Base-by-base conservation (phyloP, 2,888 invertebrate genomes). In the Hyposoter didymator region DNA sequence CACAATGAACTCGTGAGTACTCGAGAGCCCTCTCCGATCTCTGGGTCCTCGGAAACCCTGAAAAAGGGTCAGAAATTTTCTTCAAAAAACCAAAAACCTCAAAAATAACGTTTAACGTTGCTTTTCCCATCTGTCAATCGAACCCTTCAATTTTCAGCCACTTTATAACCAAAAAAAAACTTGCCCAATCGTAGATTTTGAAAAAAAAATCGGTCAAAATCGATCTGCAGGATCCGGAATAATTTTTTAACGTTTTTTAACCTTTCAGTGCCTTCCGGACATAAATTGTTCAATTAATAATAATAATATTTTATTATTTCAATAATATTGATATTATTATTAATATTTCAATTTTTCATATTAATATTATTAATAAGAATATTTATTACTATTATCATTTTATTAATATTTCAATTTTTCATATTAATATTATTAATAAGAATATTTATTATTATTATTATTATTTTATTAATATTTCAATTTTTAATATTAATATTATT, bases 1-100 rank as follows among this genome's bases (percentile, higher is more conserved):
- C 89, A 84, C 74, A 88, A 89, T 83, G 89, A 87, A 87, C 84
- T 89, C 85, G 87, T 78, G 32, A 80, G 80, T 62, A 49, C 35
- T 35, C 4, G 45, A 22, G 55, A 62, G 8, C 17, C 1, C n/a
- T 74, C n/a, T 47, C 28, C n/a, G 7, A n/a, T 0, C 39, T 39
- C 14, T n/a, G 17, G 14, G n/a, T 28, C 10, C 32, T 67, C 2
- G 7, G 39, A 43, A 73, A 17, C 14, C 43, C 17, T 22, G 3
- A 22, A 73, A 19, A 55, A 55, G 7, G 7, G 3, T 43, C n/a
- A 43, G 17, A 55, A 47, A 39, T 1, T 8, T 10, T 17, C 2
- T 14, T 28, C 1, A 7, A 28, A 45, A 17, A 35, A 12, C 39
- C 6, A 39, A 59, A 59, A 28, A 22, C 14, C 28, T 17, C 10